Conservation (phyloP, 2,797 vertebrate species). For the Tadarida brasiliensis region DNA sequence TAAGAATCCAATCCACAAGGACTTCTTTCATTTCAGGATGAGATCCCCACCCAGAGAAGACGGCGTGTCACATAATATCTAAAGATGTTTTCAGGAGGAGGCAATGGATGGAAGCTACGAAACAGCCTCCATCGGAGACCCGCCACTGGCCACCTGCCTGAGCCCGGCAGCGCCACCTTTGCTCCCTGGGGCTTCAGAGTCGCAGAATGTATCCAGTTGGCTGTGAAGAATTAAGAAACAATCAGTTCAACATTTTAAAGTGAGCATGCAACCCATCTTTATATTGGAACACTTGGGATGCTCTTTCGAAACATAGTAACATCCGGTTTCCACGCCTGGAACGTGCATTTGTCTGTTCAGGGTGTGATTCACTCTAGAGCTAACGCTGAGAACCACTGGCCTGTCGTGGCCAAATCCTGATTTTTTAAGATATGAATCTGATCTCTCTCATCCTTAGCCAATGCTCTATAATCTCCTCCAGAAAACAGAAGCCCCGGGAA, state of each 20-base stretch:
- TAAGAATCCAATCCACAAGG: not conserved
- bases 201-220: not conserved
- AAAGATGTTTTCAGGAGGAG: not conserved
- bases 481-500: too few relatives aligned
- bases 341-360: not conserved
- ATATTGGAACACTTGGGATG: not conserved
- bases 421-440: not conserved
- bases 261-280: not conserved
- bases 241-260: not conserved
- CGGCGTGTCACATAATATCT: not conserved
- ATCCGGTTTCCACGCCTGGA: not conserved
- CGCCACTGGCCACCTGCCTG: not conserved
- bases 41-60: not conserved
- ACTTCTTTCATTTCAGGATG: not conserved
- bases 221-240: not conserved
- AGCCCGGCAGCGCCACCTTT: not conserved
- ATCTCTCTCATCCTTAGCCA: too few relatives aligned
- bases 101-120: not conserved
- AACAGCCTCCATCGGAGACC: rapidly evolving
- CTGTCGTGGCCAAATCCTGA: not conserved
- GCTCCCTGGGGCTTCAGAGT: not conserved
- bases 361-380: not conserved
- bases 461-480: too few relatives aligned
- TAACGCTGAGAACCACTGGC: not conserved
- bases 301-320: not conserved